Percentiles rank a stretch among this genome's conserved stretches.
Conservation (phyloP, 2,797 vertebrate species). For the Molossus molossus region DNA sequence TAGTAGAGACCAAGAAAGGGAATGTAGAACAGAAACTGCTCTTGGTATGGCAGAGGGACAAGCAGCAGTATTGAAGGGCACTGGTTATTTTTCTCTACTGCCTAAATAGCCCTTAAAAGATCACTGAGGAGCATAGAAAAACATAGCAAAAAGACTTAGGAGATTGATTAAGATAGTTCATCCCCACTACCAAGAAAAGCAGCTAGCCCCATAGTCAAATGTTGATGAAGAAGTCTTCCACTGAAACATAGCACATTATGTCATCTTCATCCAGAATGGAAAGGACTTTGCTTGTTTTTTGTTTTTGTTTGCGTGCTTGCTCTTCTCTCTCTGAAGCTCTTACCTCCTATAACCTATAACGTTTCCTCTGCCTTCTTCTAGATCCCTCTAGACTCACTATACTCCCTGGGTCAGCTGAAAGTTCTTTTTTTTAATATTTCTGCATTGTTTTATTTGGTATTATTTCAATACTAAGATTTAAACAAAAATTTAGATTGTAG, state of each 20-base stretch:
- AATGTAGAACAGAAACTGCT: background rate
- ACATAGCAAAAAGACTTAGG: background rate
- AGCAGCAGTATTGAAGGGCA: background rate
- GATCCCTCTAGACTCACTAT: background rate
- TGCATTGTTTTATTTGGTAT: constrained; percentile 42
- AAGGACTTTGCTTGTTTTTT: background rate
- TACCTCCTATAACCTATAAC: background rate
- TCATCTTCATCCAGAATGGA: background rate
- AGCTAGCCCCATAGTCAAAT: background rate
- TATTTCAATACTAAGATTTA: constrained; percentile 55
- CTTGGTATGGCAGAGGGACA: background rate
- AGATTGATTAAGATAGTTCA: background rate
- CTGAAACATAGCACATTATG: constrained; percentile 37
- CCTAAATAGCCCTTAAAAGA: constrained; percentile 18
- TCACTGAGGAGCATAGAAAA: background rate
- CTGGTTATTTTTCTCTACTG: background rate
- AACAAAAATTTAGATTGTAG: constrained; percentile 37
- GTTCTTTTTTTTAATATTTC: background rate
- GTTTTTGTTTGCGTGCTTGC: background rate
- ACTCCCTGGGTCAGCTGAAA: background rate
- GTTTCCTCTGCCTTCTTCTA: constrained; percentile 30
- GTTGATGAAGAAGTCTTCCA: background rate
- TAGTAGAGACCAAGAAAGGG: background rate
- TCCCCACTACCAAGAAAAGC: background rate
- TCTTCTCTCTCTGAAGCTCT: background rate